Evolutionary conservation across 2,113 vertebrate species (phyloP).

Genomic region (Hippocampus abdominalis): DNA sequence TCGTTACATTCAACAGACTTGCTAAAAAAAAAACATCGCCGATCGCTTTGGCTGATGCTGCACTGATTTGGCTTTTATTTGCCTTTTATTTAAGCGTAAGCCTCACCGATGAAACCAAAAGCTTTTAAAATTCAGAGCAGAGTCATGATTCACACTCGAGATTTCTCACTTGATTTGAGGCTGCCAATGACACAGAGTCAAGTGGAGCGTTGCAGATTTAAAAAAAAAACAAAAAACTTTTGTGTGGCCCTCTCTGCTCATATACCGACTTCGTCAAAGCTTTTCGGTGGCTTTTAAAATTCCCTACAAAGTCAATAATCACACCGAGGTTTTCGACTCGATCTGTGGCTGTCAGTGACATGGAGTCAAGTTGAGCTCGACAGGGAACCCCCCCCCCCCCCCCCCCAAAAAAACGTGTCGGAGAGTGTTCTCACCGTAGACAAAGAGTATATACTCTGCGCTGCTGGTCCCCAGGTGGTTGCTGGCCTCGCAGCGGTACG

Average conservation of each 20-base stretch:
- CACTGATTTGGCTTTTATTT: too few relatives aligned
- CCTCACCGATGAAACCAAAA: too few relatives aligned
- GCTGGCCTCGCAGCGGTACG: conserved; percentile 94
- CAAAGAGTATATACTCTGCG: conserved; percentile 91
- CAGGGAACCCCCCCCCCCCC: too few relatives aligned
- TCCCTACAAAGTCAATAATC: background rate
- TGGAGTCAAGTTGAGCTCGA: background rate
- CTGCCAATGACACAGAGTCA: background rate
- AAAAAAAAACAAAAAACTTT: background rate
- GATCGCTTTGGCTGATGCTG: too few relatives aligned
- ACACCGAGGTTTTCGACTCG: background rate
- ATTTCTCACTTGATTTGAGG: too few relatives aligned
- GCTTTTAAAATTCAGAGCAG: too few relatives aligned
- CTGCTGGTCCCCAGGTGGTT: conserved; percentile 92
- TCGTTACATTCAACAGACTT: too few relatives aligned
- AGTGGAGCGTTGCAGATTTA: background rate
- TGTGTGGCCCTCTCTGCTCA: background rate
- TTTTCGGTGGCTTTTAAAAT: background rate
- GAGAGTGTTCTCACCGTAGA: conserved; percentile 83
- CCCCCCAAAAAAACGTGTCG: background rate
- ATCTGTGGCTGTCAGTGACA: background rate
- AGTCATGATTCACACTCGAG: too few relatives aligned
- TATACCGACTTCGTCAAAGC: background rate
- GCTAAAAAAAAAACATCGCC: too few relatives aligned
- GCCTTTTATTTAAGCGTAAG: too few relatives aligned